Evolutionary conservation across 2,888 invertebrate genomes (phyloP).

Genomic region (Chrysolina americana): DNA sequence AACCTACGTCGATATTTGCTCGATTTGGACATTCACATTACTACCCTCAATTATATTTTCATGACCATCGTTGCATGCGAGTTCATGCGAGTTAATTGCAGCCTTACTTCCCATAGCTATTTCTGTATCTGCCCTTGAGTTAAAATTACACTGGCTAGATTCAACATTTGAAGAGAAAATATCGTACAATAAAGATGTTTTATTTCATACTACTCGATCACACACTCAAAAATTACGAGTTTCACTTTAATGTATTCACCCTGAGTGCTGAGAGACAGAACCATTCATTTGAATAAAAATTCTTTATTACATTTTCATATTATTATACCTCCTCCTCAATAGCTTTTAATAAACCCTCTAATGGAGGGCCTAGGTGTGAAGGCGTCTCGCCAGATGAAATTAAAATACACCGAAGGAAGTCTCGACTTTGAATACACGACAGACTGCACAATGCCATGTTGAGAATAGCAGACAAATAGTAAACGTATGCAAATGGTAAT

Average conservation of each 20-base stretch:
- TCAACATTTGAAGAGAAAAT: too few relatives aligned
- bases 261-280: slow-evolving; percentile 3
- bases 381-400: slow-evolving; percentile 39
- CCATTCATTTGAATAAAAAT: slow-evolving; percentile 32
- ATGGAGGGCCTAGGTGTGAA: slow-evolving; percentile 41
- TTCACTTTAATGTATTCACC: neutral
- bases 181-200: neutral
- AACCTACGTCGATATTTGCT: too few relatives aligned
- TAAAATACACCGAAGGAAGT: slow-evolving; percentile 35
- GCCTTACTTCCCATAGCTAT: too few relatives aligned
- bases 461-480: slow-evolving; percentile 24
- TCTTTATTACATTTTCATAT: slow-evolving; percentile 28
- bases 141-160: too few relatives aligned
- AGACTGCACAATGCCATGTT: slow-evolving; percentile 26
- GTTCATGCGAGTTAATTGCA: too few relatives aligned
- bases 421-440: slow-evolving; percentile 15
- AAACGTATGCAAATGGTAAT: slow-evolving; percentile 30
- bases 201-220: neutral
- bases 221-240: neutral
- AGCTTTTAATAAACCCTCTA: slow-evolving; percentile 36
- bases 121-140: too few relatives aligned
- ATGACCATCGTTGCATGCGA: too few relatives aligned
- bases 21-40: too few relatives aligned
- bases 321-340: slow-evolving; percentile 29
- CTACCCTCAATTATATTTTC: too few relatives aligned